Percentiles rank a stretch among this genome's conserved stretches.
These are phyloP conservation scores for Microplitis manilae DNA, from an alignment of 2,888 invertebrate species.

Conservation along the genomic window DNA sequence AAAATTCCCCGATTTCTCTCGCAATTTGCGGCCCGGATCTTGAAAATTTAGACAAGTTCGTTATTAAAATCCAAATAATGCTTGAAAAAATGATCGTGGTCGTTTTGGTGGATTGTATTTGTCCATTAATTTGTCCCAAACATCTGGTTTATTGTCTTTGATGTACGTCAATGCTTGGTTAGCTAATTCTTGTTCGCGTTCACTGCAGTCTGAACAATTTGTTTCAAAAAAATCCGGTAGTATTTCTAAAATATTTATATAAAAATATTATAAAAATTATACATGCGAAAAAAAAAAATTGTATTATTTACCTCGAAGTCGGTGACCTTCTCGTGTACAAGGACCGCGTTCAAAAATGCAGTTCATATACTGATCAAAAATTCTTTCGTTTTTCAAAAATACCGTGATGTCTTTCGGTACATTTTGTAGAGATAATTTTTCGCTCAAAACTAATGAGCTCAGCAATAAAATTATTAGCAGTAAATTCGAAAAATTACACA, in stretches of 20 bases:
- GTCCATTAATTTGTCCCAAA: constrained; percentile 46
- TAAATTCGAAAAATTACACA: neutral
- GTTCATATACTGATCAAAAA: constrained; percentile 46
- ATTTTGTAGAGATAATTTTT: neutral
- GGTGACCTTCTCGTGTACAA: constrained; percentile 51
- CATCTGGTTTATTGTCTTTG: constrained; percentile 31
- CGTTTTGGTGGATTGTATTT: constrained; percentile 50
- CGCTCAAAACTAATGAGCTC: neutral
- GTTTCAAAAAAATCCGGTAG: constrained; percentile 49
- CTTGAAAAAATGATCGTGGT: neutral
- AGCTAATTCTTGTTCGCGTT: constrained; percentile 43
- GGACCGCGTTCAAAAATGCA: constrained; percentile 54
- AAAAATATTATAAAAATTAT: neutral
- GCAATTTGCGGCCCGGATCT: too few species aligned
- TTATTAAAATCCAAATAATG: neutral
- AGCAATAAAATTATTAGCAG: neutral
- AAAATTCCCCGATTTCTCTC: neutral
- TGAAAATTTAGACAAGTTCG: neutral
- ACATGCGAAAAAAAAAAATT: neutral
- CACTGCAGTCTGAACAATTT: constrained; percentile 48
- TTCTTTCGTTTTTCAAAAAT: constrained; percentile 46
- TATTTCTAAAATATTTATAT: constrained; percentile 43
- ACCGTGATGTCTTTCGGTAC: constrained; percentile 38
- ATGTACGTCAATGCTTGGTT: constrained; percentile 43
- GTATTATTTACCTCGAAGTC: constrained; percentile 52